These are phyloP conservation scores for Ephydatia muelleri DNA, from an alignment of 37 sponge, comb jelly and placozoan species.

Conservation along the genomic window DNA sequence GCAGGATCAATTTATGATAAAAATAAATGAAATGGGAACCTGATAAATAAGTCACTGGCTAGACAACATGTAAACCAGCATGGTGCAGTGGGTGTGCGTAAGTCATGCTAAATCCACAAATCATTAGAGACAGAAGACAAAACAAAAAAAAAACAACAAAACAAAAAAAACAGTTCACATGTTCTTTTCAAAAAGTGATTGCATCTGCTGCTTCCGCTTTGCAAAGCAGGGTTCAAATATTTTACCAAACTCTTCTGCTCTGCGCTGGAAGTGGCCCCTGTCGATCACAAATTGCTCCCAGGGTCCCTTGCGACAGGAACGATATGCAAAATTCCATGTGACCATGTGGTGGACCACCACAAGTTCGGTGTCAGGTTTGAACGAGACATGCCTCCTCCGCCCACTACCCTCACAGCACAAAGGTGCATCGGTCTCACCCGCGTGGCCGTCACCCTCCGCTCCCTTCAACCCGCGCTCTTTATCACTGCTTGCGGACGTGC, in stretches of 20 bases:
- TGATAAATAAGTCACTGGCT: too few species aligned
- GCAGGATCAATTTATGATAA: too few species aligned
- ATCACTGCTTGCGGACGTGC: too few species aligned
- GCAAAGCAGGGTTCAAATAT: conserved; percentile 38
- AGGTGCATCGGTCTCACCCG: too few species aligned
- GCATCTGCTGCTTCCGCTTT: background rate
- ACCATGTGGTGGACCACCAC: conserved; percentile 33
- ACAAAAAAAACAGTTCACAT: too few species aligned
- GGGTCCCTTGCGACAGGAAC: conserved; percentile 38
- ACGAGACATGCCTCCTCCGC: conserved; percentile 7
- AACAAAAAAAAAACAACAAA: too few species aligned
- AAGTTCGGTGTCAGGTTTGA: conserved; percentile 29
- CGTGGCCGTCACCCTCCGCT: too few species aligned
- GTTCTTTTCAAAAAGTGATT: too few species aligned
- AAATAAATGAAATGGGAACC: too few species aligned
- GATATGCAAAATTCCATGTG: conserved; percentile 54
- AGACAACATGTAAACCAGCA: too few species aligned
- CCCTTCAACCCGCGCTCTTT: too few species aligned
- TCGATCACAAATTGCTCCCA: conserved; percentile 66
- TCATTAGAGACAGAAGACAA: conserved; percentile 20
- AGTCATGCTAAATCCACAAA: background rate
- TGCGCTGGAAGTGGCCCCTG: conserved; percentile 27
- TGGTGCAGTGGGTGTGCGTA: conserved; percentile 3
- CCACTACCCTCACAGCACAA: too few species aligned
- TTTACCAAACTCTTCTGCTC: conserved; percentile 9